These are phyloP conservation scores for Cataglyphis hispanica DNA, from an alignment of 1,140 invertebrate genomes.

Conservation along the genomic window DNA sequence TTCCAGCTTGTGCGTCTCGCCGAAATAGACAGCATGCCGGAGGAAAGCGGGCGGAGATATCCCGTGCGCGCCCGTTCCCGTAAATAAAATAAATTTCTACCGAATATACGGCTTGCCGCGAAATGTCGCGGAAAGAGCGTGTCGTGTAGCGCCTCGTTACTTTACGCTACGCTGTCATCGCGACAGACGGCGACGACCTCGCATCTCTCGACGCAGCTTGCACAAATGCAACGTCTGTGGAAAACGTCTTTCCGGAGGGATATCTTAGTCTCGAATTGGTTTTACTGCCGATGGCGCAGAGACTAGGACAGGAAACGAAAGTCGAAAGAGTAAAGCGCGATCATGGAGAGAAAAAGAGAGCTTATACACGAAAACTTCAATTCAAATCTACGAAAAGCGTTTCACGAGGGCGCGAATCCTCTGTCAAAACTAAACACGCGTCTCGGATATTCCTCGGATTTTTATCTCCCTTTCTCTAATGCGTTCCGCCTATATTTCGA, in stretches of 20 bases:
- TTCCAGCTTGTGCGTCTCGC: slow-evolving; percentile 42
- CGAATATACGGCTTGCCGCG: slow-evolving; percentile 67
- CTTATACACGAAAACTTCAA: slow-evolving; percentile 55
- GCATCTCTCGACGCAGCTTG: slow-evolving; percentile 32
- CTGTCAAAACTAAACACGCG: slow-evolving; percentile 46
- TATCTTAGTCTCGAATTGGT: slow-evolving; percentile 71
- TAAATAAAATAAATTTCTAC: slow-evolving; percentile 79
- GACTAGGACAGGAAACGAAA: slow-evolving; percentile 13
- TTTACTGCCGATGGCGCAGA: slow-evolving; percentile 40
- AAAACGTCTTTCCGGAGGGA: slow-evolving; percentile 58
- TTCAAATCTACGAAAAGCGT: slow-evolving; percentile 63
- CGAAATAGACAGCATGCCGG: slow-evolving; percentile 42
- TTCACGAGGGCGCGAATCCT: slow-evolving; percentile 53
- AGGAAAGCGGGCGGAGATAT: neutral
- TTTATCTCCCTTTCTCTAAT: neutral
- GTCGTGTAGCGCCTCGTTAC: slow-evolving; percentile 61
- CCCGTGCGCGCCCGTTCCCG: slow-evolving; percentile 16
- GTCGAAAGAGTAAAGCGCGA: slow-evolving; percentile 57
- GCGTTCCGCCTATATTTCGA: neutral
- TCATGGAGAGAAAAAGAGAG: slow-evolving; percentile 48
- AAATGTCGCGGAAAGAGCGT: slow-evolving; percentile 73
- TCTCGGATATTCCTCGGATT: slow-evolving; percentile 33
- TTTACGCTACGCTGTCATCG: slow-evolving; percentile 43
- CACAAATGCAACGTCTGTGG: slow-evolving; percentile 12
- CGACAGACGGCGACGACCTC: slow-evolving; percentile 61